A percentile compares a stretch with the other conserved stretches of the same genome.
Conservation (phyloP, 2,888 invertebrate species). For the Hipparchia semele region DNA sequence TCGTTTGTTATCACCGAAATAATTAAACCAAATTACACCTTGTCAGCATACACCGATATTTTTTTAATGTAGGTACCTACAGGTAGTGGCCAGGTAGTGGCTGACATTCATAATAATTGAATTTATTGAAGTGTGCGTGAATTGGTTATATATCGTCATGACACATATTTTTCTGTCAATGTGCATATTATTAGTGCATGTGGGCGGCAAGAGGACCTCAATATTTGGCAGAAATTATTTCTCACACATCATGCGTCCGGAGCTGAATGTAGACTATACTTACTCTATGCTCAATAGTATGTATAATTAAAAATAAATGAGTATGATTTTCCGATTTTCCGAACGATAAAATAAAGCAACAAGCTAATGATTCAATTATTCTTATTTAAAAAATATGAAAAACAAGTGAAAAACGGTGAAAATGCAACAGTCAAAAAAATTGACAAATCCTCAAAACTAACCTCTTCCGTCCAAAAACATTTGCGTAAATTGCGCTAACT, state of each 20-base stretch:
- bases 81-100: too few species aligned
- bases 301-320: not conserved
- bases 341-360: not conserved
- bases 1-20: not conserved
- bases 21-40: not conserved
- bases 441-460: slow-evolving; percentile 49
- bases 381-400: not conserved
- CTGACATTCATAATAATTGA: too few species aligned
- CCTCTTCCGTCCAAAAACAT: slow-evolving; percentile 80
- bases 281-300: not conserved
- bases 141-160: too few species aligned
- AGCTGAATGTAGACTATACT: too few species aligned
- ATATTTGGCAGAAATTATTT: too few species aligned
- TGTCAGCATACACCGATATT: too few species aligned
- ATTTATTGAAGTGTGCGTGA: too few species aligned
- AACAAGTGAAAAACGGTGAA: not conserved
- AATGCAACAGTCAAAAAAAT: not conserved
- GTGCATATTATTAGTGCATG: too few species aligned
- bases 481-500: slow-evolving; percentile 64
- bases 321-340: not conserved
- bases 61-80: too few species aligned
- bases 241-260: too few species aligned
- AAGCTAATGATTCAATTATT: not conserved
- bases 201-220: too few species aligned
- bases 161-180: too few species aligned